Percentiles rank a stretch among this genome's conserved stretches.
These are phyloP conservation scores for Acholoe squamosa DNA, from an alignment of 2,888 invertebrate genomes.

Conservation along the genomic window DNA sequence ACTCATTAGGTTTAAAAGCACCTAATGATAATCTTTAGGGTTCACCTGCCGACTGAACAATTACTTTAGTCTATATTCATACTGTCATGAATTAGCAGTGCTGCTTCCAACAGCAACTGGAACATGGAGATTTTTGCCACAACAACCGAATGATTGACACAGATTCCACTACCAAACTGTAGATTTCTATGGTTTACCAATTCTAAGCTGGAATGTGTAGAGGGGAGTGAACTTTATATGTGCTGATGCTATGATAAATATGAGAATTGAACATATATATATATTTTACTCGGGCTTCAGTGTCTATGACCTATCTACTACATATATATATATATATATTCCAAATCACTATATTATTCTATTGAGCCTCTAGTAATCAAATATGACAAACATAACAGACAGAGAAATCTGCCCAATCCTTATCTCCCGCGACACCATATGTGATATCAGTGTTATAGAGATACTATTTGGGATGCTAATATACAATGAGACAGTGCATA, in stretches of 20 bases:
- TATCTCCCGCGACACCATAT: conserved; percentile 10
- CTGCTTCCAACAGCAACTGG: not conserved
- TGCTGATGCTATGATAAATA: conserved; percentile 14
- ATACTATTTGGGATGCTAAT: not conserved
- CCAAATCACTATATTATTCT: conserved; percentile 28
- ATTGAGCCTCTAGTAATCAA: not conserved
- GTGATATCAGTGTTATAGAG: conserved; percentile 16
- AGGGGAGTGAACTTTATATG: conserved; percentile 9
- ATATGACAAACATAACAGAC: not conserved
- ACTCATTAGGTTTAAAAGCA: not conserved
- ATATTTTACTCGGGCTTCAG: conserved; percentile 26
- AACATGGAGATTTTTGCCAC: not conserved
- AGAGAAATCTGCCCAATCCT: not conserved
- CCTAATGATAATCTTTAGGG: not conserved
- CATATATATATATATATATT: not conserved
- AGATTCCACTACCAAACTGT: not conserved
- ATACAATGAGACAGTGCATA: not conserved
- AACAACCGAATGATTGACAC: not conserved
- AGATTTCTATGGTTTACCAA: conserved; percentile 6
- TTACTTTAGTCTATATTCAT: not conserved
- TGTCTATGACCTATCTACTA: not conserved
- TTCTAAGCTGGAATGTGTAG: not conserved
- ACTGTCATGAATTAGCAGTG: not conserved
- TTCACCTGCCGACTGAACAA: not conserved
- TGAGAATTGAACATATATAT: conserved; percentile 8